Percentiles rank a stretch among this genome's conserved stretches.
Conservation (phyloP, 2,888 invertebrate species). For the Cosmia pyralina region DNA sequence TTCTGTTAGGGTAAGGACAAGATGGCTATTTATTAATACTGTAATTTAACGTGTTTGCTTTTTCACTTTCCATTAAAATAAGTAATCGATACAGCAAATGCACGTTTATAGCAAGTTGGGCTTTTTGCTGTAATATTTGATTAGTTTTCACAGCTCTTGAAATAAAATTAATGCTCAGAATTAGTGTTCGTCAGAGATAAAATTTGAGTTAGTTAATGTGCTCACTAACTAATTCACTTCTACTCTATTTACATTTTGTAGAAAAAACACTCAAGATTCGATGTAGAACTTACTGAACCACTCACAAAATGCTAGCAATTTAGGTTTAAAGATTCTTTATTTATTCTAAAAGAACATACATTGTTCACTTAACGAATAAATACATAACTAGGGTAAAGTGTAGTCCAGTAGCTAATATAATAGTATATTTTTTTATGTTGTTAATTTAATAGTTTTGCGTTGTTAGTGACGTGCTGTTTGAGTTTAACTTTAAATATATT, state of each 20-base stretch:
- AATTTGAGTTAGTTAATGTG: neutral
- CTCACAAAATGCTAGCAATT: neutral
- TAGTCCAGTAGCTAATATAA: too few relatives aligned
- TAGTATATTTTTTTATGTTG: too few relatives aligned
- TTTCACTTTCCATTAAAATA: neutral
- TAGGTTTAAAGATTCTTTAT: too few relatives aligned
- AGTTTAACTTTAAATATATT: too few relatives aligned
- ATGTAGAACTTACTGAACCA: neutral
- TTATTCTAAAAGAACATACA: too few relatives aligned
- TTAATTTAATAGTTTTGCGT: too few relatives aligned
- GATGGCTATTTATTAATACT: slow-evolving; percentile 24
- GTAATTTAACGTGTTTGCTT: neutral
- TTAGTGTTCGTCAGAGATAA: neutral
- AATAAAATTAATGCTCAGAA: neutral
- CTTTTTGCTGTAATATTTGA: neutral
- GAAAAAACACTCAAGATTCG: neutral
- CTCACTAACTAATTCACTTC: too few relatives aligned
- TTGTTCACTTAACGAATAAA: too few relatives aligned
- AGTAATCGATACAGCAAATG: too few relatives aligned
- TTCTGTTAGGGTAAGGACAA: neutral
- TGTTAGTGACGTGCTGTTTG: too few relatives aligned
- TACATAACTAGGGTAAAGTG: too few relatives aligned
- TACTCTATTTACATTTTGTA: too few relatives aligned
- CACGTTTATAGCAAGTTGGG: neutral
- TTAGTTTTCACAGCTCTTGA: neutral